phyloP scores from a whole-genome alignment of 2,888 invertebrate species.

The Bedellia somnulentella region DNA sequence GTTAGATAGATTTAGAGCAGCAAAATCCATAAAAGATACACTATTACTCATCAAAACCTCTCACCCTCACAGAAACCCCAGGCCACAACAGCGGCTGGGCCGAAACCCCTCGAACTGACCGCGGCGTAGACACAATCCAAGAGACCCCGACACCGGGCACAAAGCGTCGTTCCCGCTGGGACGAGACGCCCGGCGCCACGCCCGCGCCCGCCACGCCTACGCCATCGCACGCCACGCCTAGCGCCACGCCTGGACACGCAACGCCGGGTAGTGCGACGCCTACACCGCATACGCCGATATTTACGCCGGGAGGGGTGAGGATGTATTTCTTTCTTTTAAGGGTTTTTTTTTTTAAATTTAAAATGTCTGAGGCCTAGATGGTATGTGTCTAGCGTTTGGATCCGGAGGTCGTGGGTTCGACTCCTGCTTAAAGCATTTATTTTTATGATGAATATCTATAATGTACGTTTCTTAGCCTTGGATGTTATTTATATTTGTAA shows the following conservation, averaged over 20 bases:
- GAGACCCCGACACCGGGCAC: constrained; percentile 95
- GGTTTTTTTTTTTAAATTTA: too few relatives aligned
- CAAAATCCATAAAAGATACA: too few relatives aligned
- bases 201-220: constrained; percentile 75
- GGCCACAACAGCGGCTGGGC: constrained; percentile 98
- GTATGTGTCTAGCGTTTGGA: too few relatives aligned
- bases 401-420: too few relatives aligned
- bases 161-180: constrained; percentile 97
- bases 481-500: too few relatives aligned
- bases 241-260: constrained; percentile 72
- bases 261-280: constrained; percentile 72
- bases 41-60: too few relatives aligned
- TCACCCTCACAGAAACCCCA: constrained; percentile 74
- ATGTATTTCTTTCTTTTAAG: too few relatives aligned
- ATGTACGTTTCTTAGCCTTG: too few relatives aligned
- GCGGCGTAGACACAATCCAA: constrained; percentile 78
- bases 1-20: too few relatives aligned
- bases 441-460: too few relatives aligned
- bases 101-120: constrained; percentile 95
- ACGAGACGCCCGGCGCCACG: constrained; percentile 90
- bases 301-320: constrained; percentile 79
- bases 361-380: too few relatives aligned
- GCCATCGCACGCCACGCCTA: constrained; percentile 71
- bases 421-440: too few relatives aligned
- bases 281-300: constrained; percentile 64